A percentile compares a stretch with the other conserved stretches of the same genome.
phyloP scores from a whole-genome alignment of 30 jellyfish, hydroid and myxozoan genomes.

The Rhopilema esculentum region DNA sequence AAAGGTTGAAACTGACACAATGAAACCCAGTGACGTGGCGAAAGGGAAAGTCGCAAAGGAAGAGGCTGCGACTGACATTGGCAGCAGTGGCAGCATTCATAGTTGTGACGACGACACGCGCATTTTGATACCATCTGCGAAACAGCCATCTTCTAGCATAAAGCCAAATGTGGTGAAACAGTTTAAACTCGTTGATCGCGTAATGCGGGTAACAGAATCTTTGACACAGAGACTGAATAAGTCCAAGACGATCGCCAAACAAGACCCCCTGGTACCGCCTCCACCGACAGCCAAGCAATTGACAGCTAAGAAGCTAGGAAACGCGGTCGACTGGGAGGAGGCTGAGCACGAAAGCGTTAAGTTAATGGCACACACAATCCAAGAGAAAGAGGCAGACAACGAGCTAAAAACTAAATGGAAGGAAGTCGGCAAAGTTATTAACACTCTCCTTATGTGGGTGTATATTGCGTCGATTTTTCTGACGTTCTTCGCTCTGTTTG shows the following conservation, averaged over 20 bases:
- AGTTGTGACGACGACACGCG: constrained; percentile 50
- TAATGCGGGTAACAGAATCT: constrained; percentile 33
- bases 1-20: not conserved
- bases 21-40: not conserved
- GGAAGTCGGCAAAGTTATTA: constrained; percentile 75
- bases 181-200: constrained; percentile 50
- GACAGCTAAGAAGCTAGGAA: constrained; percentile 48
- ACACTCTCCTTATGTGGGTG: constrained; percentile 72
- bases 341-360: constrained; percentile 73
- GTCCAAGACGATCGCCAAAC: not conserved
- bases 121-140: constrained; percentile 37
- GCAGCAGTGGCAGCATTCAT: constrained; percentile 40
- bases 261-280: constrained; percentile 2
- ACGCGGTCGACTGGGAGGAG: constrained; percentile 57
- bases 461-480: constrained; percentile 50
- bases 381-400: constrained; percentile 39
- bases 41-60: not conserved
- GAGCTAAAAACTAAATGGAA: constrained; percentile 65
- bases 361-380: constrained; percentile 71
- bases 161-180: constrained; percentile 21
- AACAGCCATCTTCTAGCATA: not conserved
- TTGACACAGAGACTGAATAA: constrained; percentile 20
- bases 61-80: not conserved
- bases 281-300: constrained; percentile 23
- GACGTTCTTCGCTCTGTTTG: constrained; percentile 60